Evolutionary conservation across 2,113 vertebrate species (phyloP).

Genomic region (Patagioenas fasciata): DNA sequence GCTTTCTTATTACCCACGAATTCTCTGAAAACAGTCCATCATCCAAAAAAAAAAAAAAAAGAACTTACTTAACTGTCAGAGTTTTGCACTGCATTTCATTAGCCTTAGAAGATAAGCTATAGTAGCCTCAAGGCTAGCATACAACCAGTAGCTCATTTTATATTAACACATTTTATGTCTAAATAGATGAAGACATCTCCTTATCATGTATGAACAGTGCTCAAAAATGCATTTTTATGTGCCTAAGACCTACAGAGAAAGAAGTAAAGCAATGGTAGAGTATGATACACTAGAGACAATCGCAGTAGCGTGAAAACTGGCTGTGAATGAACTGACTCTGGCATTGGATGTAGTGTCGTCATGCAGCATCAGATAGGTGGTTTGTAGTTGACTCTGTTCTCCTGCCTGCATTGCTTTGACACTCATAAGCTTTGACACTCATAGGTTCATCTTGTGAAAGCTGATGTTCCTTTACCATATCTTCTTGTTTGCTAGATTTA

Average conservation of each 20-base stretch:
- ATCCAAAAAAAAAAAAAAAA: background rate
- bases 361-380: background rate
- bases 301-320: background rate
- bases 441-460: background rate
- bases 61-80: background rate
- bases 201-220: accelerated
- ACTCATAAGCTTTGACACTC: background rate
- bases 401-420: accelerated
- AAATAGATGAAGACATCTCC: background rate
- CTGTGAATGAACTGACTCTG: background rate
- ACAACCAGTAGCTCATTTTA: background rate
- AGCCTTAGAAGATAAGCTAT: background rate
- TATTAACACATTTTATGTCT: background rate
- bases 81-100: background rate
- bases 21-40: background rate
- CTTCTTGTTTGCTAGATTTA: background rate
- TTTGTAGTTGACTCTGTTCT: background rate
- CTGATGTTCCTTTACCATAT: background rate
- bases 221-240: background rate
- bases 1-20: background rate
- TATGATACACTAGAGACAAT: background rate
- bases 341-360: background rate
- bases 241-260: background rate
- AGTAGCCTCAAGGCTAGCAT: background rate
- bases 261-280: background rate